A percentile compares a stretch with the other conserved stretches of the same genome.
Conservation (phyloP, 2,888 invertebrate species). For the Eupithecia inturbata region DNA sequence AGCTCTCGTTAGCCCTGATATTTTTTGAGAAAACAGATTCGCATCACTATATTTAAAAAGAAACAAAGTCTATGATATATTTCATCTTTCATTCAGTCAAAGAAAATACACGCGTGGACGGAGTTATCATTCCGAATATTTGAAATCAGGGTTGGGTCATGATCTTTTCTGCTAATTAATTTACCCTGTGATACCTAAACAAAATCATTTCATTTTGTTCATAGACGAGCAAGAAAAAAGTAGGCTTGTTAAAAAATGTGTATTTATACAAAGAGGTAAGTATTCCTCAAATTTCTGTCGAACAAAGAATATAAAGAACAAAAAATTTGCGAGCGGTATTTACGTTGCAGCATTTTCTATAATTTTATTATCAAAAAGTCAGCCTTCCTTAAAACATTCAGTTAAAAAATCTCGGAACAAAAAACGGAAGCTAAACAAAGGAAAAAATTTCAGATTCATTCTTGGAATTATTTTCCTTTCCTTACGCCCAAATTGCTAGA, state of each 20-base stretch:
- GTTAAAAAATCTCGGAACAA: conserved; percentile 45
- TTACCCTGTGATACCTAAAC: background rate
- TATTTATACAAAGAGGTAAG: background rate
- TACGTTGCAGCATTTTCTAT: conserved; percentile 27
- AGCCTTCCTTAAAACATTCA: conserved; percentile 42
- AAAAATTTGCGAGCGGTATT: conserved; percentile 23
- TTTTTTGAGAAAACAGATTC: too few relatives aligned
- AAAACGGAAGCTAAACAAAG: conserved; percentile 45
- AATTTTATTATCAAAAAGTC: conserved; percentile 43
- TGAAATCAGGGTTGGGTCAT: too few relatives aligned
- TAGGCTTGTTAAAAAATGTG: background rate
- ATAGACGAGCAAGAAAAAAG: background rate
- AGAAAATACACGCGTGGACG: too few relatives aligned
- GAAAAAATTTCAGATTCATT: conserved; percentile 52
- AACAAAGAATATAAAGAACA: conserved; percentile 2
- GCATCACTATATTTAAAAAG: too few relatives aligned
- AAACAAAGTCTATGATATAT: too few relatives aligned
- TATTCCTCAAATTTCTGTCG: background rate
- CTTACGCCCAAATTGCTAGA: conserved; percentile 50
- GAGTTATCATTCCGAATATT: too few relatives aligned
- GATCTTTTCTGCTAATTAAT: background rate
- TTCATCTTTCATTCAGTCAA: too few relatives aligned
- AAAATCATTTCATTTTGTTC: too few relatives aligned
- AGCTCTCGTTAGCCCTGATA: too few relatives aligned
- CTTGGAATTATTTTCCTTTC: conserved; percentile 48